Conservation (phyloP, 2,113 vertebrate genomes). For the Aix galericulata region DNA sequence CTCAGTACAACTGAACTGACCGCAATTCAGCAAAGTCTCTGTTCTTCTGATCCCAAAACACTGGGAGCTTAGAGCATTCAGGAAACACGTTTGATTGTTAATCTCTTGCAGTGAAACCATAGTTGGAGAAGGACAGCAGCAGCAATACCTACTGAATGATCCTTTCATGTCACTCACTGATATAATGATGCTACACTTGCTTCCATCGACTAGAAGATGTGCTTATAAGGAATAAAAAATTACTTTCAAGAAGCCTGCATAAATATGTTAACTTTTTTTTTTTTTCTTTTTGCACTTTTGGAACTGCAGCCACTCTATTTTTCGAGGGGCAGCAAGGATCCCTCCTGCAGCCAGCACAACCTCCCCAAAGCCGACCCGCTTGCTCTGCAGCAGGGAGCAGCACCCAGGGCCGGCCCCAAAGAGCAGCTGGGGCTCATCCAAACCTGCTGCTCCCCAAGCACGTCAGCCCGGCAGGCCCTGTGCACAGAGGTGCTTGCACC, state of each 20-base stretch:
- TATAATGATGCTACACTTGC: neutral
- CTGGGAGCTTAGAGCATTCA: neutral
- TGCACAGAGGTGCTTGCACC: neutral
- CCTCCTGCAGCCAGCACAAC: neutral
- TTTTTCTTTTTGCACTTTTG: neutral
- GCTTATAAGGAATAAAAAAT: neutral
- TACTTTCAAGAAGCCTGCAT: neutral
- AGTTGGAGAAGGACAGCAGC: neutral
- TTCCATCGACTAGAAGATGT: neutral
- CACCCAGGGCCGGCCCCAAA: neutral
- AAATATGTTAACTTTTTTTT: neutral
- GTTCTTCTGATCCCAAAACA: neutral
- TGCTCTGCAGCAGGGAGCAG: neutral
- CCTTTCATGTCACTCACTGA: neutral
- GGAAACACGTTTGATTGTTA: neutral
- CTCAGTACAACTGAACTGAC: neutral
- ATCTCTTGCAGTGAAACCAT: neutral
- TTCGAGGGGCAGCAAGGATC: neutral
- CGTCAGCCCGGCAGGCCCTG: neutral
- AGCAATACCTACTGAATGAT: neutral
- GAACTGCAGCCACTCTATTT: neutral
- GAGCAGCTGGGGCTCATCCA: neutral
- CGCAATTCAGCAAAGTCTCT: neutral
- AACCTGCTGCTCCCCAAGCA: rapidly evolving
- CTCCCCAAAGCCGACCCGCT: neutral